These are phyloP conservation scores for Onychostoma macrolepis DNA, from an alignment of 2,113 vertebrate species.

Conservation along the genomic window DNA sequence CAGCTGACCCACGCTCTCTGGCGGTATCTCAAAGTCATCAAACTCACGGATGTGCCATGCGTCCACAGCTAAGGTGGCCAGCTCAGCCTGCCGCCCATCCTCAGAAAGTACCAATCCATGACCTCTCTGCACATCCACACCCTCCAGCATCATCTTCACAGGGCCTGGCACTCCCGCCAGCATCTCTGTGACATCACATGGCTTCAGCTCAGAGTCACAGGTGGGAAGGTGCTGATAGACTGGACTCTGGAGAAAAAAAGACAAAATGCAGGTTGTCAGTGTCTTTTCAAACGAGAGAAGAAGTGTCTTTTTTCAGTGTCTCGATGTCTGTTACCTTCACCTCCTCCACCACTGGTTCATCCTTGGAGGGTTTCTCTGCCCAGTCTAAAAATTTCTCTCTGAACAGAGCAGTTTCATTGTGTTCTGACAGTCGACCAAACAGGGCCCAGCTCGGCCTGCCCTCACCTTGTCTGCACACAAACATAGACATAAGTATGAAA, in stretches of 20 bases:
- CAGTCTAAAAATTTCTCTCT: slow-evolving; percentile 84
- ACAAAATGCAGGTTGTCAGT: background rate
- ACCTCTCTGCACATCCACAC: slow-evolving; percentile 78
- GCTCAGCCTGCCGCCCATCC: slow-evolving; percentile 74
- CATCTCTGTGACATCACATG: slow-evolving; percentile 70
- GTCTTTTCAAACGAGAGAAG: background rate
- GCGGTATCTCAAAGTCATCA: slow-evolving; percentile 71
- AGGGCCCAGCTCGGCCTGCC: slow-evolving; percentile 78
- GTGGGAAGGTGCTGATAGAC: slow-evolving; percentile 51
- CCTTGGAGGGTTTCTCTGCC: slow-evolving; percentile 72
- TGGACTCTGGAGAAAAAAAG: slow-evolving; percentile 65
- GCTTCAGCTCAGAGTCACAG: slow-evolving; percentile 72
- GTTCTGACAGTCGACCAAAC: slow-evolving; percentile 80
- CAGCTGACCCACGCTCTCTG: slow-evolving; percentile 76
- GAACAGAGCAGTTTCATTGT: slow-evolving; percentile 82
- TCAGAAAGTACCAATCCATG: slow-evolving; percentile 73
- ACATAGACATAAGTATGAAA: background rate
- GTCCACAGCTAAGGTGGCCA: slow-evolving; percentile 72
- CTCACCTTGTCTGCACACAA: slow-evolving; percentile 71
- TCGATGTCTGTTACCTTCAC: slow-evolving; percentile 66
- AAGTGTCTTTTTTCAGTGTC: background rate
- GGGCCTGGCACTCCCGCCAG: slow-evolving; percentile 63
- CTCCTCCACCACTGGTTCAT: slow-evolving; percentile 70
- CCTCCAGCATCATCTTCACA: slow-evolving; percentile 70
- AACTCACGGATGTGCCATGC: slow-evolving; percentile 81